Evolutionary conservation across 2,797 vertebrate genomes (phyloP), one percentile per base, ranked within the genome.

Genomic region (Amniataba percoides): DNA sequence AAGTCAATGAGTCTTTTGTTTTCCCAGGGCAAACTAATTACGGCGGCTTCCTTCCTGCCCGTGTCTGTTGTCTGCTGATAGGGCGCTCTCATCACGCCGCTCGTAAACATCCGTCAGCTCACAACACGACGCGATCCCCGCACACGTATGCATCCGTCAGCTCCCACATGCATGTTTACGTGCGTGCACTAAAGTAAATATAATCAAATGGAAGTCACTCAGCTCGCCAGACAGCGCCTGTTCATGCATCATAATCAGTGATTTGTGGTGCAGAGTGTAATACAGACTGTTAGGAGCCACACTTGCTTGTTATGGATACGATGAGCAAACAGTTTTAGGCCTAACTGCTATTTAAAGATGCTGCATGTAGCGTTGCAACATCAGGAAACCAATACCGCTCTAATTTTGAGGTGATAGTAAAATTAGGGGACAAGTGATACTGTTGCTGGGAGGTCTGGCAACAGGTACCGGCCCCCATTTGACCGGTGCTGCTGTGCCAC

Each of bases 1-100:
- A 87, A 88, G 84, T 82, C 88, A 82, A 78, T 21, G 52, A 71
- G 69, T 56, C 81, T 83, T 90, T 93, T 91, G 87, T 93, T 93
- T 91, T 90, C 82, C 74, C 75, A 27, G 74, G 53, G 80, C 82
- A 72, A 81, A 79, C 88, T 88, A 86, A 92, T 94, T 83, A 81
- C 66, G 2, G 23, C 63, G 0, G 52, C 81, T 93, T 93, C 93
- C 92, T 93, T 91, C 90, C 89, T 73, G 62, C 40, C 73, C 0
- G 19, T 5, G 52, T 46, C 88, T 92, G 92, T 64, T 56, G 74
- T 69, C 74, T 18, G 21, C 89, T 81, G 93, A 93, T 93, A 92
- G 82, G 15, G 12, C 5, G 0, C 58, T 80, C 74, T 83, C 86
- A 76, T 82, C 83, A 72, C 74, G 1, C 63, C 1, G 49, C 81